Conservation (phyloP, 2,888 invertebrate species). For the Amphipoea oculea region DNA sequence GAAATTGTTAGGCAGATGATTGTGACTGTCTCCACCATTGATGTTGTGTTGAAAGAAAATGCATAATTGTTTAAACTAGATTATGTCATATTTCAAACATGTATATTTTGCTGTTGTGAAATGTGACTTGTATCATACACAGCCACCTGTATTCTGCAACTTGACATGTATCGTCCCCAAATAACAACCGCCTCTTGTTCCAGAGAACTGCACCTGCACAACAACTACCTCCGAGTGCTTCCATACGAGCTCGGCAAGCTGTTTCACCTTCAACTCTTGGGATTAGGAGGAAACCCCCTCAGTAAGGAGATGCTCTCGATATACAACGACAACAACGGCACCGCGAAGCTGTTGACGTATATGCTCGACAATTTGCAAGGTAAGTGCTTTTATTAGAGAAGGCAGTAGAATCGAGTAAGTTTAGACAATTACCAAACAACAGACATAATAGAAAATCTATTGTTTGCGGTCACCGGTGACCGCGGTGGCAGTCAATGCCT, state of each 20-base stretch:
- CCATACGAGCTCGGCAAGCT: constrained; percentile 99
- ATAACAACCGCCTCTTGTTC: constrained; percentile 70
- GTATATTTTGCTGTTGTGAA: background rate
- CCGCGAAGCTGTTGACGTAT: constrained; percentile 97
- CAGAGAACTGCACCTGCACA: constrained; percentile 98
- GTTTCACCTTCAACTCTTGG: constrained; percentile 98
- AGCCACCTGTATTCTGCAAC: background rate
- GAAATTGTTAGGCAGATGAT: no score
- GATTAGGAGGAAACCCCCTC: constrained; percentile 98
- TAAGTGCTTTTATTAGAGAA: constrained; percentile 78
- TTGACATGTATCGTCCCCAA: background rate
- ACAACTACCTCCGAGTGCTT: constrained; percentile 97
- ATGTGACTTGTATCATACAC: background rate
- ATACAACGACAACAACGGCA: constrained; percentile 98
- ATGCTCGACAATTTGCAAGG: constrained; percentile 99
- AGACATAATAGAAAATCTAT: no score
- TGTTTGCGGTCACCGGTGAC: no score
- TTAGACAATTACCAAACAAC: background rate
- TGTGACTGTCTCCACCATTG: no score
- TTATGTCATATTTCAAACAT: background rate
- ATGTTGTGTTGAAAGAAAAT: background rate
- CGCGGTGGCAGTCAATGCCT: no score
- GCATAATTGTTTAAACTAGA: background rate
- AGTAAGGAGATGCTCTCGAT: constrained; percentile 97
- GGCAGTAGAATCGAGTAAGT: background rate